Evolutionary conservation across 2,797 vertebrate species (phyloP).

Genomic region (Lophius americanus): DNA sequence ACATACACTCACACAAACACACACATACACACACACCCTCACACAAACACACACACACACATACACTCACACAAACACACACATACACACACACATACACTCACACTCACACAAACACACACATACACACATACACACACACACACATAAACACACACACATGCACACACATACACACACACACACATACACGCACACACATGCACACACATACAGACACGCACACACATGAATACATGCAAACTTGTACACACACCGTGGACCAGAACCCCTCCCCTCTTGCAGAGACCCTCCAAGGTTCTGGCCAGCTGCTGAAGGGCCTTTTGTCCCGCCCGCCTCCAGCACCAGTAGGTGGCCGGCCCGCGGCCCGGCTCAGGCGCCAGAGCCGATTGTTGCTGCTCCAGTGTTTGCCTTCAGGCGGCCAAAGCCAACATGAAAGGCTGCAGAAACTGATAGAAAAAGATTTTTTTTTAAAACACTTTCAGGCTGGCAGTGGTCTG

Average conservation of each 20-base stretch:
- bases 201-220: slow-evolving; percentile 15
- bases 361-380: slow-evolving; percentile 25
- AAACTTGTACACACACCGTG: slow-evolving; percentile 17
- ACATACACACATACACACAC: slow-evolving; percentile 33
- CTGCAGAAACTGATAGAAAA: neutral
- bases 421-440: slow-evolving; percentile 54
- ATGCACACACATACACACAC: slow-evolving; percentile 29
- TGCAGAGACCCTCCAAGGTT: slow-evolving; percentile 14
- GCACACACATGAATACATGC: slow-evolving; percentile 44
- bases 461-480: neutral
- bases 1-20: slow-evolving; percentile 16
- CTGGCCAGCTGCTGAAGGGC: slow-evolving; percentile 37
- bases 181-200: slow-evolving; percentile 36
- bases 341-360: slow-evolving; percentile 14
- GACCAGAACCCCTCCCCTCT: neutral
- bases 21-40: no score
- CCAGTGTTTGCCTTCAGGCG: slow-evolving; percentile 41
- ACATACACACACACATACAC: slow-evolving; percentile 22
- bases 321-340: slow-evolving; percentile 34
- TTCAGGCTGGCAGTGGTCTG: slow-evolving; percentile 30
- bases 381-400: slow-evolving; percentile 32
- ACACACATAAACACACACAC: slow-evolving; percentile 33
- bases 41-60: slow-evolving; percentile 30
- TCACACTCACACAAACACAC: slow-evolving; percentile 19
- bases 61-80: slow-evolving; percentile 39